Base-by-base conservation (phyloP, 2,888 invertebrate genomes). In the Drosophila prolongata region DNA sequence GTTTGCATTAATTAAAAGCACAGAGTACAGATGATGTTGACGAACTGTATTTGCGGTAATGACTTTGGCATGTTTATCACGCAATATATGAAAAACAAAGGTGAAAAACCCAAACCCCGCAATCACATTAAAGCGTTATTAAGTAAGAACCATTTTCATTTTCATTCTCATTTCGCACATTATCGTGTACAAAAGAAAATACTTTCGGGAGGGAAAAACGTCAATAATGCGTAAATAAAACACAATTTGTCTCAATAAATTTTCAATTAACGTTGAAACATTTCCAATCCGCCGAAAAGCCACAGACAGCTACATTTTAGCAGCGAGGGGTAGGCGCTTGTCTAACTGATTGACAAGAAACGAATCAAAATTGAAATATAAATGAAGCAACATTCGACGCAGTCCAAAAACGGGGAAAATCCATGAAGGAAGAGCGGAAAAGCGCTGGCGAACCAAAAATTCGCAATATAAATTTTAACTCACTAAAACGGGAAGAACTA, bases 321-420 rank as follows among this genome's bases (percentile, higher is more conserved):
- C n/a, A n/a, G 37, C 43, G 16, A 4, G 40, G 53, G 40, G 56
- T 42, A 27, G 30, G 38, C n/a, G 66, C 60, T 50, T 78, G 75
- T 78, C 89, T 64, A 78, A 61, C 77, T 76, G 87, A 80, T 87
- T 84, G 83, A 84, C 89, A 84, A 76, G 81, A 71, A 83, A 78
- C 78, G 87, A 84, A 87, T 84, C 87, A 89, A 89, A 84, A 89
- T 84, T 84, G 74, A 88, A 86, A 79, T 86, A 83, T 82, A 88
- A 83, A 88, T 83, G 70, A 78, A 70, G 70, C 71, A 44, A 35
- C 66, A 52, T 60, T 66, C 47, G 46, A 27, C 34, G 27, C 50
- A 34, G 40, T 38, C 53, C 53, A 38, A 38, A 24, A 44, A 44
- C 10, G 58, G 24, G 37, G 46, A 46, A 49, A 69, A 44, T 34